Evolutionary conservation across 2,888 invertebrate genomes (phyloP), one percentile per base, ranked within the genome.

Genomic region (Ormyrus thymus): DNA sequence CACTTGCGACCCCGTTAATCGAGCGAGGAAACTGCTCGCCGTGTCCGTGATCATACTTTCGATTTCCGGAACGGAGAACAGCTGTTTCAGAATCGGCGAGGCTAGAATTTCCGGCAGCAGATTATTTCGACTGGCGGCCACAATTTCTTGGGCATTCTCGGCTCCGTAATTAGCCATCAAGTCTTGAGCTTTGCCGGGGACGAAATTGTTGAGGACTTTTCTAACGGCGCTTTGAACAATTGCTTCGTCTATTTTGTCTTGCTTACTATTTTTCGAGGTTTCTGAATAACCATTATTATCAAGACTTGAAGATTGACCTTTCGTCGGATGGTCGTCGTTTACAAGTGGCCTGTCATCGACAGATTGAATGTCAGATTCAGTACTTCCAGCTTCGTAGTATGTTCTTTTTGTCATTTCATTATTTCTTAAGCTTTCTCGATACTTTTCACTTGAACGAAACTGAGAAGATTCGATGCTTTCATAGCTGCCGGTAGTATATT

Each of bases 201-300:
- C 82, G n/a, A 87, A 85, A 15, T 85, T 82, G 48, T 87, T 86
- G 6, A 88, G 82, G 6, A 85, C 83, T 8, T 82, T 79, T 48
- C 83, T 85, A 43, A 88, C 83, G 50, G 84, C 70, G 6, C 79
- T 83, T 68, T 82, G 65, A 9, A 83, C 29, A 15, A 83, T 7
- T 48, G 9, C 6, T 45, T 73, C 55, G 64, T 73, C 62, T 10
- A 48, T 5, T 11, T 58, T 13, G 15, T 71, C n/a, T 11, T 10
- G 45, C 9, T 46, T 53, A 45, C 29, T 53, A 51, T 53, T 29
- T 3, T 51, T 9, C 45, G 43, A 7, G n/a, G 7, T 9, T 10
- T 72, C 43, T 59, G 29, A 55, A 46, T 55, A 3, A 48, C 29
- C 7, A 9, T 53, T 13, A 13, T 72, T 53, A 62, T 53, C 53